Conservation (phyloP, 2,113 vertebrate species). For the Leptobrachium leishanense region DNA sequence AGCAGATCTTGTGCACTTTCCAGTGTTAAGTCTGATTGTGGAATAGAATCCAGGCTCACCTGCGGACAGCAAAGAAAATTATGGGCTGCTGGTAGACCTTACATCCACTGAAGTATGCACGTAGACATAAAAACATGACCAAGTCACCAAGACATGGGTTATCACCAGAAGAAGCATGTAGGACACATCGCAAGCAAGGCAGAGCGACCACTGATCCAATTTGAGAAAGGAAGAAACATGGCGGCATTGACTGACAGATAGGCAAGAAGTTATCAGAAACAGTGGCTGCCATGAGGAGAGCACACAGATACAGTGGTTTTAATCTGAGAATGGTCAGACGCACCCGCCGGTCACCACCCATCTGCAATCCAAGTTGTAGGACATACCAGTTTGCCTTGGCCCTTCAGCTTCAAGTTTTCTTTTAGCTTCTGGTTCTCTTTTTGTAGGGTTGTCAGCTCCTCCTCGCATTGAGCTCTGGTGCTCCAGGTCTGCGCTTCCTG, state of each 20-base stretch:
- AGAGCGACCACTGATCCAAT: no score
- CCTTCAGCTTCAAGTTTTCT: not conserved
- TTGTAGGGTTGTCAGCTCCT: constrained; percentile 62
- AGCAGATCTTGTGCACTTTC: not conserved
- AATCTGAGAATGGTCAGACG: not conserved
- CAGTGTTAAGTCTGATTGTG: not conserved
- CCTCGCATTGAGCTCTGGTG: not conserved
- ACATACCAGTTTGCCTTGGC: not conserved
- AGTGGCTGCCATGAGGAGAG: no score
- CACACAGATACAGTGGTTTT: not conserved
- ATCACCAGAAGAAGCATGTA: no score
- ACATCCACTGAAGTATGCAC: no score
- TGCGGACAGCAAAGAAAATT: not conserved
- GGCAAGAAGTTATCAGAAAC: no score
- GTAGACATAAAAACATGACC: no score
- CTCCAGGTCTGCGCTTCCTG: constrained; percentile 42
- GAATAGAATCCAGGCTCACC: not conserved
- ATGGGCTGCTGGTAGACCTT: not conserved
- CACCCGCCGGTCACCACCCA: no score
- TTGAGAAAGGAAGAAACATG: no score
- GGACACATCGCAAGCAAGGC: no score
- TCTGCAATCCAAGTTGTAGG: not conserved
- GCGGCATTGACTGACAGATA: no score
- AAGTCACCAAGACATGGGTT: no score
- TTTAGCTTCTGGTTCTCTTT: constrained; percentile 69